Percentiles rank a stretch among this genome's conserved stretches.
phyloP scores from a whole-genome alignment of 1,140 invertebrate genomes.

The Ceratina australensis region DNA sequence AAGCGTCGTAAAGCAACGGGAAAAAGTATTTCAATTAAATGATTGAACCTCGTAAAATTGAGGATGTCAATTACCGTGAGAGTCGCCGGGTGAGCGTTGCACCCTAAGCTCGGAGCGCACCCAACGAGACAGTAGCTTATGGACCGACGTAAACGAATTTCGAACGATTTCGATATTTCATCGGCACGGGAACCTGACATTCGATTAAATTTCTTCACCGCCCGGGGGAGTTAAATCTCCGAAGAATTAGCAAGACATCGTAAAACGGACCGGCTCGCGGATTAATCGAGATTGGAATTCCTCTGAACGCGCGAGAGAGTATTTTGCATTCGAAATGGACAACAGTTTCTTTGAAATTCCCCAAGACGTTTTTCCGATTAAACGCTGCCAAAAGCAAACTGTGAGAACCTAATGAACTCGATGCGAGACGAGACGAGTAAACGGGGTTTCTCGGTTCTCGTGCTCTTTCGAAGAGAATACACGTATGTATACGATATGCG shows the following conservation, averaged over 20 bases:
- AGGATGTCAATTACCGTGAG: conserved; percentile 33
- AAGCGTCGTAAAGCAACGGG: not conserved
- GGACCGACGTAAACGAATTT: conserved; percentile 15
- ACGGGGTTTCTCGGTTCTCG: too few species aligned
- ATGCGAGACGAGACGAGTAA: not conserved
- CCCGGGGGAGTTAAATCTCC: not conserved
- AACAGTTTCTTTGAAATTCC: not conserved
- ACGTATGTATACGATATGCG: not conserved
- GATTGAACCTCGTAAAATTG: conserved; percentile 32
- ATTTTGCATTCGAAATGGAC: not conserved
- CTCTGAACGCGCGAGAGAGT: not conserved
- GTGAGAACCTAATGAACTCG: conserved; percentile 27
- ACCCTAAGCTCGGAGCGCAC: not conserved
- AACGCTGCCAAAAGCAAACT: conserved; percentile 29
- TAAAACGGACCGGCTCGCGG: not conserved
- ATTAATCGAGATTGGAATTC: not conserved
- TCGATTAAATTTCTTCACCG: conserved; percentile 3
- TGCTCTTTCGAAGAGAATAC: not conserved
- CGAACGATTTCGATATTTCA: conserved; percentile 31
- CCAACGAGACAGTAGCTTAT: conserved; percentile 21
- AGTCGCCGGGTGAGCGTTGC: not conserved
- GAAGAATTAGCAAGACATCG: conserved; percentile 4
- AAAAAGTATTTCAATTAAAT: conserved; percentile 31
- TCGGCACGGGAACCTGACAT: not conserved
- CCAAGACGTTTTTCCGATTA: conserved; percentile 22